A percentile compares a stretch with the other conserved stretches of the same genome.
Conservation (phyloP, 2,888 invertebrate genomes). For the Cybosia mesomella region DNA sequence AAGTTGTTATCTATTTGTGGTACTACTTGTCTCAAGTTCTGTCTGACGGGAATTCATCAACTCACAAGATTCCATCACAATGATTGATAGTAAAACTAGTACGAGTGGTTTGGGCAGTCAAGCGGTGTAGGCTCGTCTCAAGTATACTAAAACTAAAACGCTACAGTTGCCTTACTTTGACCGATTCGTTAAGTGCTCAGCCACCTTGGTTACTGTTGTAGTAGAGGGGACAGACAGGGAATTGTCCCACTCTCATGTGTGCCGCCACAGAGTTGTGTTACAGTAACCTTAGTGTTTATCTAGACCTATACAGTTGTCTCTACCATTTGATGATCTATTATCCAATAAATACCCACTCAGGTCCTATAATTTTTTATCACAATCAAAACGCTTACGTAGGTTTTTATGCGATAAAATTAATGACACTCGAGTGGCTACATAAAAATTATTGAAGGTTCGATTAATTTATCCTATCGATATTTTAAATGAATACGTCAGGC, state of each 20-base stretch:
- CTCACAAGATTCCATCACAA: background rate
- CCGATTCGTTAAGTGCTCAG: background rate
- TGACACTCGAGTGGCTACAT: slow-evolving; percentile 46
- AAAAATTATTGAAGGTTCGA: slow-evolving; percentile 52
- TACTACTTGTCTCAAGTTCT: background rate
- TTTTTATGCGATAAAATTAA: slow-evolving; percentile 46
- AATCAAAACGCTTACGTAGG: slow-evolving; percentile 25
- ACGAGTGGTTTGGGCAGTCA: background rate
- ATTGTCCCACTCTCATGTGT: background rate
- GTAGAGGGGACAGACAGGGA: background rate
- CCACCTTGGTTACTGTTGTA: background rate
- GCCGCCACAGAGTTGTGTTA: background rate
- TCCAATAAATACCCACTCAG: background rate
- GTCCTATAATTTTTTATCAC: slow-evolving; percentile 5
- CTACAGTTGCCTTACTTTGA: background rate
- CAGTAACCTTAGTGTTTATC: background rate
- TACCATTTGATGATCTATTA: background rate
- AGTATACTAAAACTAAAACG: background rate
- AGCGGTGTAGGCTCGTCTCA: too few species aligned
- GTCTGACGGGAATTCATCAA: background rate
- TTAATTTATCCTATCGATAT: slow-evolving; percentile 54
- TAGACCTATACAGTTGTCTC: too few species aligned
- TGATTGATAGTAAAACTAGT: background rate
- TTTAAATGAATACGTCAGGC: slow-evolving; percentile 33
- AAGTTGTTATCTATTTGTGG: too few species aligned